Percentiles rank a stretch among this genome's conserved stretches.
These are phyloP conservation scores for Notodonta ziczac DNA, from an alignment of 2,888 invertebrate species.

Conservation along the genomic window DNA sequence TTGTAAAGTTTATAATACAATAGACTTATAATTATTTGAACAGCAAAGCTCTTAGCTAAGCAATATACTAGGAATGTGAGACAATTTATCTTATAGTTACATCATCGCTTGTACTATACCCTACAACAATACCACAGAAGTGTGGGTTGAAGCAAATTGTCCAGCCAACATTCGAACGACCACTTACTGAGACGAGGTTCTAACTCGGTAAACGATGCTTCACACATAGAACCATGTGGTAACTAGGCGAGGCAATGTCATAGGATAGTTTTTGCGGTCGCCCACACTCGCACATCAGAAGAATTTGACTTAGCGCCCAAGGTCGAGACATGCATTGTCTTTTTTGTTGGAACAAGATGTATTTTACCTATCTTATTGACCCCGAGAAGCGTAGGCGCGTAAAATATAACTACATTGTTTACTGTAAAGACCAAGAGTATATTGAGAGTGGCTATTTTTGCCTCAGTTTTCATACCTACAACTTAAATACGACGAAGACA, in stretches of 20 bases:
- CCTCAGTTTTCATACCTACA: background rate
- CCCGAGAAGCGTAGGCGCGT: conserved; percentile 51
- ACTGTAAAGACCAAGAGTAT: conserved; percentile 6
- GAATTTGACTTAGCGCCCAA: conserved; percentile 81
- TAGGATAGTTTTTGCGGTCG: conserved; percentile 82
- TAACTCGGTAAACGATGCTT: conserved; percentile 32
- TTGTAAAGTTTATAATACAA: too few species aligned
- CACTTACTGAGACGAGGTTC: conserved; percentile 62
- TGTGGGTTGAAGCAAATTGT: conserved; percentile 80
- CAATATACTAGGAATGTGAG: conserved; percentile 12
- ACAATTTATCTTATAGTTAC: conserved; percentile 39
- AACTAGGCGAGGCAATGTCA: conserved; percentile 68
- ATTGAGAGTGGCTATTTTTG: background rate
- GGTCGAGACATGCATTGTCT: conserved; percentile 75
- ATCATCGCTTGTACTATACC: conserved; percentile 44
- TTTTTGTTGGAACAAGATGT: conserved; percentile 61
- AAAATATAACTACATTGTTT: conserved; percentile 37
- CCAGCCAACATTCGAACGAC: conserved; percentile 69
- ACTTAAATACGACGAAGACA: too few species aligned
- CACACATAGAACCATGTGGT: conserved; percentile 59
- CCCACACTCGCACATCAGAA: conserved; percentile 77
- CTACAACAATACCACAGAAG: conserved; percentile 49
- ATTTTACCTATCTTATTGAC: conserved; percentile 59
- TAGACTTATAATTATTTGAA: too few species aligned
- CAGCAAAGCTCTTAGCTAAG: background rate